Evolutionary conservation across 2,113 vertebrate species (phyloP).

Genomic region (Petromus typicus): DNA sequence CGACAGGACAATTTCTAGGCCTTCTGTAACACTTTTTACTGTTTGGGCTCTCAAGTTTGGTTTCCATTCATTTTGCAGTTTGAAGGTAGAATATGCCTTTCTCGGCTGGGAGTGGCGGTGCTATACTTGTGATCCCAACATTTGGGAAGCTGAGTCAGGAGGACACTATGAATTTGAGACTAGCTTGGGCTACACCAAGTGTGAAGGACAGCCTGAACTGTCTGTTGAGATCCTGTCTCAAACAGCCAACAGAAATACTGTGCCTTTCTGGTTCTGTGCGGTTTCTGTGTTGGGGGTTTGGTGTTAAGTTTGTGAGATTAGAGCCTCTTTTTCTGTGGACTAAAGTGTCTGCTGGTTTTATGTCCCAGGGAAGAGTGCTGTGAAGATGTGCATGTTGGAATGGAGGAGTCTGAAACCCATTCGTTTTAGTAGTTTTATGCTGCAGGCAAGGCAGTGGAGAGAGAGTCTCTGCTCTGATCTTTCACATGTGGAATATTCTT

Average conservation of each 20-base stretch:
- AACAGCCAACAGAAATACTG: neutral
- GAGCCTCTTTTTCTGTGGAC: neutral
- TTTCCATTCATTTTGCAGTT: constrained; percentile 16
- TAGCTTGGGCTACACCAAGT: no score
- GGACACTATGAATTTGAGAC: no score
- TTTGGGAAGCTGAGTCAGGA: no score
- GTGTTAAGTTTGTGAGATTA: neutral
- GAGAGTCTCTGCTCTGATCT: neutral
- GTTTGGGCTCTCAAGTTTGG: constrained; percentile 8
- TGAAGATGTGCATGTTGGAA: neutral
- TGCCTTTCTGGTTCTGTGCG: neutral
- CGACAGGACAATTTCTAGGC: neutral
- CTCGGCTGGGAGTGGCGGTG: neutral
- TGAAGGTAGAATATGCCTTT: neutral
- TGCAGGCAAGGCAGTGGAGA: neutral
- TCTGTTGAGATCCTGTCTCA: no score
- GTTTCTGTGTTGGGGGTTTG: neutral
- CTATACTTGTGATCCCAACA: no score
- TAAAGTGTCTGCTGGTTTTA: neutral
- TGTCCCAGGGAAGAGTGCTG: neutral
- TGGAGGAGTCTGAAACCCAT: fast-evolving
- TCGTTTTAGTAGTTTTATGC: neutral
- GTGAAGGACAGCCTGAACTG: no score
- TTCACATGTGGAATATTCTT: neutral
- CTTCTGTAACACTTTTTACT: constrained; percentile 29